These are phyloP conservation scores for Cepaea nemoralis DNA, from an alignment of 1,140 invertebrate species.

Conservation along the genomic window DNA sequence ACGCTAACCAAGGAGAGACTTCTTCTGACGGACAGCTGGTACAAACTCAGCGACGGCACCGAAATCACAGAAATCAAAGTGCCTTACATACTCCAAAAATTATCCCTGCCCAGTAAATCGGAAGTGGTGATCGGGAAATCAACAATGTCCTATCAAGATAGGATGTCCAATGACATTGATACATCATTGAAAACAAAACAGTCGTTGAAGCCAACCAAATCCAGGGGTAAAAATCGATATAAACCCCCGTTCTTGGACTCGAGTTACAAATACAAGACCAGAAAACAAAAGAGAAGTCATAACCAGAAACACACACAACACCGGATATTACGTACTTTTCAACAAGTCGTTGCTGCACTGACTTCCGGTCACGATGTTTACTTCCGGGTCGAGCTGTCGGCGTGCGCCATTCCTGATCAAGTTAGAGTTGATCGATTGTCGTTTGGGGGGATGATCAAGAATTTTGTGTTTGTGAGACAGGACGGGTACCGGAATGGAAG, in stretches of 20 bases:
- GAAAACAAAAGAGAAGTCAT: not conserved
- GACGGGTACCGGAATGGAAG: not conserved
- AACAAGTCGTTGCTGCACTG: not conserved
- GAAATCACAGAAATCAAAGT: slow-evolving; percentile 19
- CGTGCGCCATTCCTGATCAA: slow-evolving; percentile 10
- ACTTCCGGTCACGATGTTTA: not conserved
- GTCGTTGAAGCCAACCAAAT: too few relatives aligned
- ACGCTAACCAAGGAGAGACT: slow-evolving; percentile 15
- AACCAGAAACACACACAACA: not conserved
- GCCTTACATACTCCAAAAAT: slow-evolving; percentile 20
- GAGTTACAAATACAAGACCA: not conserved
- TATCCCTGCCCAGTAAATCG: not conserved
- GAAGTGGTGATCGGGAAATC: not conserved
- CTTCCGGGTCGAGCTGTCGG: slow-evolving; percentile 20
- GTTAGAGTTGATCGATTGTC: not conserved
- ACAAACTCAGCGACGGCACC: slow-evolving; percentile 18
- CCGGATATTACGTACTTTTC: not conserved
- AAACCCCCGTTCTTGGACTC: not conserved
- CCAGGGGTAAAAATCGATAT: not conserved
- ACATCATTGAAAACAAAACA: not conserved
- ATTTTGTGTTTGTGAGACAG: slow-evolving; percentile 20
- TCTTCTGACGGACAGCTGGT: slow-evolving; percentile 26
- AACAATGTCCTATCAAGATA: not conserved
- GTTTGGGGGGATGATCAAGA: slow-evolving; percentile 7
- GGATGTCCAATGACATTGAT: not conserved